phyloP scores from a whole-genome alignment of 2,797 vertebrate species.

The Chaunax sp. region DNA sequence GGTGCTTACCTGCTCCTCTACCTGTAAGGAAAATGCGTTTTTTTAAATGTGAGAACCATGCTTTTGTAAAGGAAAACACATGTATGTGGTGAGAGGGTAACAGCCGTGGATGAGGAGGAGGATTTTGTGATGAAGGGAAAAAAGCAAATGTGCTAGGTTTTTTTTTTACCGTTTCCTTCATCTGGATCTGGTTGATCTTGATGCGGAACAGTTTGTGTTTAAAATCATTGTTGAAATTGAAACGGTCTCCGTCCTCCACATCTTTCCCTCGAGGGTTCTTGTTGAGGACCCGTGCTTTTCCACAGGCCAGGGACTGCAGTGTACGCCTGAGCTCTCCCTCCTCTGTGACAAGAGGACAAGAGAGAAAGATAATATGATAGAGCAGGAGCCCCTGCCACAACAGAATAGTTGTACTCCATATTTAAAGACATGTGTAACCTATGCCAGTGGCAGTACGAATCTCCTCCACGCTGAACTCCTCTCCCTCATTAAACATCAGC shows the following conservation, averaged over 20 bases:
- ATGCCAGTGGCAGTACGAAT: constrained; percentile 97
- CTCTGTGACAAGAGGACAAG: constrained; percentile 77
- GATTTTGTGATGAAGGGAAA: not conserved
- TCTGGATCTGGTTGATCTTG: constrained; percentile 99
- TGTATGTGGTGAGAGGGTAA: not conserved
- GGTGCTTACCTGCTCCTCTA: constrained; percentile 94
- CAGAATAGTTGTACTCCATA: not conserved
- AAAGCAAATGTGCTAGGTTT: not conserved
- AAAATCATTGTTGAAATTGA: constrained; percentile 98
- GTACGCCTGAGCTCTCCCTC: constrained; percentile 95
- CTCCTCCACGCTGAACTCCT: constrained; percentile 98
- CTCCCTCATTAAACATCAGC: constrained; percentile 99
- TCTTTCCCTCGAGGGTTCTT: constrained; percentile 98
- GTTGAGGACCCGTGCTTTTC: constrained; percentile 95
- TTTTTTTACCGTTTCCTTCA: constrained; percentile 96
- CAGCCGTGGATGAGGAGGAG: not conserved
- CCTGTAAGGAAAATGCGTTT: constrained; percentile 69
- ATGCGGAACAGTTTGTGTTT: constrained; percentile 99
- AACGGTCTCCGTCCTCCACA: constrained; percentile 97
- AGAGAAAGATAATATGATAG: constrained; percentile 17
- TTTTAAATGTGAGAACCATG: not conserved
- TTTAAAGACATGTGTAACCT: constrained; percentile 79
- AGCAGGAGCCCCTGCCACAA: not conserved
- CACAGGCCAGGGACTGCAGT: constrained; percentile 96
- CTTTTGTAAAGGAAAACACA: not conserved